These are phyloP conservation scores for Drosophila tanythrix DNA, from an alignment of 2,888 invertebrate genomes.

Conservation along the genomic window DNA sequence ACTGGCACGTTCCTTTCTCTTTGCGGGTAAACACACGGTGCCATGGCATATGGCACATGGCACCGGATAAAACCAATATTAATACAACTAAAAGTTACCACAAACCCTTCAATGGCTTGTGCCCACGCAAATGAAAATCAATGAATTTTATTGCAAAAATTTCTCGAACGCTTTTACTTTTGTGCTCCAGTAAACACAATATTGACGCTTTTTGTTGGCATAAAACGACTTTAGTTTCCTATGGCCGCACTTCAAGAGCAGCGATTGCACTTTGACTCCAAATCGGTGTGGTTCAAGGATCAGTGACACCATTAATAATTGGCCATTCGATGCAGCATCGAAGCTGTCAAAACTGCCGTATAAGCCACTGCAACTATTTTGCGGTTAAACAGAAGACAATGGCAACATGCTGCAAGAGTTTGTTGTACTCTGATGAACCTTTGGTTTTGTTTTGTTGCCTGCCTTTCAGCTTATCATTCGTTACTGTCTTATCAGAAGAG, in stretches of 20 bases:
- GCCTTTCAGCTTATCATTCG: constrained; percentile 38
- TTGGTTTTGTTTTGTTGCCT: constrained; percentile 24
- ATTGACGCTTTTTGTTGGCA: constrained; percentile 13
- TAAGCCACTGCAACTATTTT: constrained; percentile 59
- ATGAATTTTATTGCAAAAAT: constrained; percentile 66
- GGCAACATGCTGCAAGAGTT: constrained; percentile 45
- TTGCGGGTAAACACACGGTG: constrained; percentile 22
- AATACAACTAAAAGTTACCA: constrained; percentile 55
- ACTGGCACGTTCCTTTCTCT: constrained; percentile 14
- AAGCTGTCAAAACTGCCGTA: constrained; percentile 11
- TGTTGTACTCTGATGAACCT: constrained; percentile 52
- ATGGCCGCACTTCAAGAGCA: constrained; percentile 15
- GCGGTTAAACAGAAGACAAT: constrained; percentile 69
- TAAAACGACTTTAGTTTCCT: constrained; percentile 16
- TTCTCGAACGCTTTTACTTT: constrained; percentile 33
- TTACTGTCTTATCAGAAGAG: constrained; percentile 55
- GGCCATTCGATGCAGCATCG: constrained; percentile 66
- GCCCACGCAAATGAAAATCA: constrained; percentile 63
- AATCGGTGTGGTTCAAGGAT: constrained; percentile 43
- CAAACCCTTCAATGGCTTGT: constrained; percentile 1
- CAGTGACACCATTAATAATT: constrained; percentile 74
- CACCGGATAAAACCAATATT: constrained; percentile 64
- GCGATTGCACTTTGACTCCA: constrained; percentile 36
- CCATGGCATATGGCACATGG: constrained; percentile 30
- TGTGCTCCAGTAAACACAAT: constrained; percentile 12